Percentiles rank a stretch among this genome's conserved stretches.
These are phyloP conservation scores for Epistrophella euchroma DNA, from an alignment of 2,888 invertebrate species.

Conservation along the genomic window DNA sequence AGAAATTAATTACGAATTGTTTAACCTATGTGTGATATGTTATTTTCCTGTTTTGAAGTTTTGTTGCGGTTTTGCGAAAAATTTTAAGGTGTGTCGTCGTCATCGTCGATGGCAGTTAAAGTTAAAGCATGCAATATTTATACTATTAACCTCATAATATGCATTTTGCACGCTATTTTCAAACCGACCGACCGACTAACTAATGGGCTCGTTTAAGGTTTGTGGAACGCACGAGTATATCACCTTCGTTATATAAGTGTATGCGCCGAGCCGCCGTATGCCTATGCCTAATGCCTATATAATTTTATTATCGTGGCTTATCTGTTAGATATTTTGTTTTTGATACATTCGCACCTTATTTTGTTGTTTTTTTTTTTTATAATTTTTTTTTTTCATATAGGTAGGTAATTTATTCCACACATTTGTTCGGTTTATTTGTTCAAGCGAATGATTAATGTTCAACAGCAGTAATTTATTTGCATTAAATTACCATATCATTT, in stretches of 20 bases:
- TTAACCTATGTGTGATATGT: not conserved
- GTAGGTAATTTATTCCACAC: constrained; percentile 38
- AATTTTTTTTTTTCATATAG: not conserved
- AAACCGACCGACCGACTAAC: constrained; percentile 49
- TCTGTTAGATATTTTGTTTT: constrained; percentile 67
- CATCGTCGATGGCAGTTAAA: constrained; percentile 14
- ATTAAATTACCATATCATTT: constrained; percentile 79
- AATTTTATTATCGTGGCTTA: constrained; percentile 47
- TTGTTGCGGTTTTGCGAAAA: constrained; percentile 41
- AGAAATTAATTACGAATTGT: constrained; percentile 71
- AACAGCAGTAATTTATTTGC: constrained; percentile 82
- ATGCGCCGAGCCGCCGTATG: no score
- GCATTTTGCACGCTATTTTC: constrained; percentile 72
- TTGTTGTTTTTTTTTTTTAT: not conserved
- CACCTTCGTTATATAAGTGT: constrained; percentile 15
- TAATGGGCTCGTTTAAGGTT: constrained; percentile 64
- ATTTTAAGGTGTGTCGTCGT: constrained; percentile 58
- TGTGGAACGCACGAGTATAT: constrained; percentile 59
- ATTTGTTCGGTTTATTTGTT: constrained; percentile 73
- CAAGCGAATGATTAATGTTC: constrained; percentile 77
- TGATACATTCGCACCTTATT: constrained; percentile 72
- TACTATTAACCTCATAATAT: constrained; percentile 65
- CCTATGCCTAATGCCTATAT: no score
- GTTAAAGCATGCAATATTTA: constrained; percentile 58
- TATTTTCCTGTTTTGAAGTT: constrained; percentile 28